phyloP scores from a whole-genome alignment of 2,113 vertebrate species.

The Aegithalos caudatus region DNA sequence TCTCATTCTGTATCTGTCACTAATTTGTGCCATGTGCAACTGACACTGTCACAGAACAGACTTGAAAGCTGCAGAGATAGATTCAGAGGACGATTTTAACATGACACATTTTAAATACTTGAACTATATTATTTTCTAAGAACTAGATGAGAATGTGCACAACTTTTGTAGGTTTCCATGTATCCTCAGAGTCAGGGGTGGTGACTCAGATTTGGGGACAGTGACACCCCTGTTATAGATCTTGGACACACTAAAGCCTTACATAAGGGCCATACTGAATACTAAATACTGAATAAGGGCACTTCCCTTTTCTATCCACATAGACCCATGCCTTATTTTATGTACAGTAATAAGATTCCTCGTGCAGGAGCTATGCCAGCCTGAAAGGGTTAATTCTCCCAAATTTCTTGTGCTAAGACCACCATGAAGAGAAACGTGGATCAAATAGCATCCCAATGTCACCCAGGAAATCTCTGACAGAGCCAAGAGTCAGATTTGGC shows the following conservation, averaged over 20 bases:
- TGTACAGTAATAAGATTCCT: not conserved
- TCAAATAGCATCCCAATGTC: not conserved
- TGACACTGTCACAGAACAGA: not conserved
- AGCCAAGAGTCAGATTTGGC: not conserved
- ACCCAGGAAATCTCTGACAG: not conserved
- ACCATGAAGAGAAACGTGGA: not conserved
- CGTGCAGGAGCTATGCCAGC: not conserved
- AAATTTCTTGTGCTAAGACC: not conserved
- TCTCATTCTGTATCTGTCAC: not conserved
- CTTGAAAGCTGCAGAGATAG: not conserved
- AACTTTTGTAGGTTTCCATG: not conserved
- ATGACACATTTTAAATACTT: not conserved
- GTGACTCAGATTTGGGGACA: not conserved
- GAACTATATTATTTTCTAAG: not conserved
- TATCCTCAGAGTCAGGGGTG: not conserved
- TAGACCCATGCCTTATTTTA: not conserved
- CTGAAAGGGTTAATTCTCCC: not conserved
- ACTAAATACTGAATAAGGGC: not conserved
- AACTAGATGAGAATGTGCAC: not conserved
- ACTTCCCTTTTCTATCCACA: not conserved
- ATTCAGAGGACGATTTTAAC: not conserved
- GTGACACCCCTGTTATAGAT: not conserved
- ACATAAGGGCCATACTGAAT: not conserved
- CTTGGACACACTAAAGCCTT: not conserved
- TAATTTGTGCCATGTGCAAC: not conserved